Evolutionary conservation across 2,113 vertebrate genomes (phyloP), one percentile per base, ranked within the genome.

Genomic region (Hippotragus niger): DNA sequence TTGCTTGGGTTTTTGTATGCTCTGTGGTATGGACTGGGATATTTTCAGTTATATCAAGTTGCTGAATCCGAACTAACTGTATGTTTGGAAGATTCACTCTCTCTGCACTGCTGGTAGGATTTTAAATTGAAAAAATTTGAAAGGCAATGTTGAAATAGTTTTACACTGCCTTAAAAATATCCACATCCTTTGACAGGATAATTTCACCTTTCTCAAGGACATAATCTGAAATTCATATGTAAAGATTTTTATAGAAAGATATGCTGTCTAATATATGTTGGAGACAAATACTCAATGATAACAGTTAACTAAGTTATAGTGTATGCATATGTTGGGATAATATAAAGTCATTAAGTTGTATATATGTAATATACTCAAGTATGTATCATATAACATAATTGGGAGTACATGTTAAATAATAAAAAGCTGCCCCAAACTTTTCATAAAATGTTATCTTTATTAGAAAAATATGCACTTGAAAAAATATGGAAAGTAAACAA

Each of bases 191-290:
- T 95, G 58, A 97, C 62, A 92, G 58, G 87, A 27, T 78, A 93
- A 80, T 90, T 96, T 83, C 47, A 89, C 14, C 92, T 92, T 97
- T 95, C n/a, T 95, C n/a, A 93, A 94, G 87, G 57, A 47, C 16
- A 83, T 52, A 90, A 89, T 84, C 67, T 91, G 71, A 97, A 98
- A 96, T 87, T 93, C 16, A 80, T 53, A 64, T 74, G 84, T 74
- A 90, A 62, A 96, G 36, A 92, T 58, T 94, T 93, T 82, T 90
- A 19, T 85, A 47, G 53, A 78, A 23, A 82, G 2, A 19, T 31
- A 83, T 13, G 33, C 29, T 93, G 25, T 93, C 16, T 88, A 67
- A 50, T 82, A 95, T 91, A 83, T 1, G 45, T 52, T 94, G 45
- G 36, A 89, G 55, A 88, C 25, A 94, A 81, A 88, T 84, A 84